These are phyloP conservation scores for Troilus luridus DNA, from an alignment of 2,888 invertebrate genomes.

Conservation along the genomic window DNA sequence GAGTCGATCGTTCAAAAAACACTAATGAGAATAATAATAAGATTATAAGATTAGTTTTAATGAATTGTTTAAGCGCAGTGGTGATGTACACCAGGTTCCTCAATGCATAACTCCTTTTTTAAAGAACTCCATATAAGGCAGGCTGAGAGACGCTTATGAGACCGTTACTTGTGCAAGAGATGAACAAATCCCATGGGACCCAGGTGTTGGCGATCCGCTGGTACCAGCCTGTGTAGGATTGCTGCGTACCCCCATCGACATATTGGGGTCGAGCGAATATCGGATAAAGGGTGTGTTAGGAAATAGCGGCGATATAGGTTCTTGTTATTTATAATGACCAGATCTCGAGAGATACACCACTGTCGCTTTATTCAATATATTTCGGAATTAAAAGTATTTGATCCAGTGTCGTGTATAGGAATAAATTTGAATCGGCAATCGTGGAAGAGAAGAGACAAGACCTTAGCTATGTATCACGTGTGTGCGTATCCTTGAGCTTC, in stretches of 20 bases:
- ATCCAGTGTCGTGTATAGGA: not conserved
- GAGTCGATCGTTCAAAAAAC: too few species aligned
- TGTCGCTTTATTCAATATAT: not conserved
- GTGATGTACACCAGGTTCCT: not conserved
- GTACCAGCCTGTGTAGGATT: constrained; percentile 10
- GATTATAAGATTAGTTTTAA: not conserved
- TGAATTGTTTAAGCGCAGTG: not conserved
- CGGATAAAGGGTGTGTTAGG: constrained; percentile 7
- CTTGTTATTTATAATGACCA: constrained; percentile 29
- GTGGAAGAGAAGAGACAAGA: not conserved
- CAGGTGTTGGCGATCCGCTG: not conserved
- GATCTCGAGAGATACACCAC: not conserved
- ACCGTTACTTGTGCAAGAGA: not conserved
- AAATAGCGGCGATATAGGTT: not conserved
- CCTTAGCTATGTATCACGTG: not conserved
- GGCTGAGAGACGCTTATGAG: not conserved
- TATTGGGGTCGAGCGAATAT: constrained; percentile 7
- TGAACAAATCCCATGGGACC: not conserved
- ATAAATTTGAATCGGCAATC: constrained; percentile 17
- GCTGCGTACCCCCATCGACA: not conserved
- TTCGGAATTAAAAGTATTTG: not conserved
- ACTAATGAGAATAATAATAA: too few species aligned
- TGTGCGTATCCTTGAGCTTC: not conserved
- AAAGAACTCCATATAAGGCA: not conserved
- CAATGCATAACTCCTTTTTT: not conserved